Conservation (phyloP, 1,140 invertebrate genomes). For the Drosophila murphyi region DNA sequence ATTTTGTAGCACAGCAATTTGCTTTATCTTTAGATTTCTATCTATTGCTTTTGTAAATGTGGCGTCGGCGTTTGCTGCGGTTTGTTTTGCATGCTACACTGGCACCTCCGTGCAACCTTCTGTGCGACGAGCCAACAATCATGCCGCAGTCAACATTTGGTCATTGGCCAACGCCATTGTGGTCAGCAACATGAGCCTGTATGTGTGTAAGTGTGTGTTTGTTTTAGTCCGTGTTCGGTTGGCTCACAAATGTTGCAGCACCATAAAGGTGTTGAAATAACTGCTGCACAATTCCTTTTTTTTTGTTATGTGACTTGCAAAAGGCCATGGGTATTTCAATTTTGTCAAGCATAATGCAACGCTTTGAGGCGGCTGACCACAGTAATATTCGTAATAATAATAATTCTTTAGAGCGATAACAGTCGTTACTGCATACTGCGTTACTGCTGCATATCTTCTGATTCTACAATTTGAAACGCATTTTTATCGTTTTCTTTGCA, state of each 20-base stretch:
- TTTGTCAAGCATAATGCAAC: not conserved
- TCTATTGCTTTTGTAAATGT: conserved; percentile 77
- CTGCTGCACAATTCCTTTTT: conserved; percentile 61
- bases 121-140: conserved; percentile 4
- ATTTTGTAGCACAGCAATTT: conserved; percentile 83
- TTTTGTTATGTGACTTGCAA: conserved; percentile 34
- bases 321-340: not conserved
- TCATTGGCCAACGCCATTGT: conserved; percentile 66
- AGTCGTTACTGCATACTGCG: no score
- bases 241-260: conserved; percentile 61
- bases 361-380: not conserved
- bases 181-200: conserved; percentile 34
- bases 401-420: no score
- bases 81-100: conserved; percentile 76
- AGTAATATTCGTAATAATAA: no score
- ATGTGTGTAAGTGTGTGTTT: conserved; percentile 26
- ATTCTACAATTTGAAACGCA: no score
- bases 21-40: conserved; percentile 79
- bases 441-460: no score
- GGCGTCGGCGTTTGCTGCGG: conserved; percentile 66
- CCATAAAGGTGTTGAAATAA: conserved; percentile 82
- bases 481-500: no score
- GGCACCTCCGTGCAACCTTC: conserved; percentile 27
- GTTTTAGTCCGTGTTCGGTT: conserved; percentile 28
- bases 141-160: conserved; percentile 27